phyloP scores from a whole-genome alignment of 1,140 invertebrate genomes.

The Octopus bimaculoides region DNA sequence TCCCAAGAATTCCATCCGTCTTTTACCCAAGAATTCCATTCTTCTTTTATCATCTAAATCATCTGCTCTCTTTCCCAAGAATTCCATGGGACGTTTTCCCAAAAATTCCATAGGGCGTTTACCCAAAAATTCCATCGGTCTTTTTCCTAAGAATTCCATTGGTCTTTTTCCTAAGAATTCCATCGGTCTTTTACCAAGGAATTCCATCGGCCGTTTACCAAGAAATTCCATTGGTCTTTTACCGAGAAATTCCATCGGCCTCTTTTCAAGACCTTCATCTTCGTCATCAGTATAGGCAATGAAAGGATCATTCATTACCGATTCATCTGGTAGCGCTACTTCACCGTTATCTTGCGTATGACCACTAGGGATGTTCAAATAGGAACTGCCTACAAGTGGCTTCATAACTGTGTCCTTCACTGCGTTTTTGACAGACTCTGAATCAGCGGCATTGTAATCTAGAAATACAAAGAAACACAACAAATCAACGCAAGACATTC shows the following conservation, averaged over 20 bases:
- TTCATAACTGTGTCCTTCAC: not conserved
- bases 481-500: not conserved
- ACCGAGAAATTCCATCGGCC: not conserved
- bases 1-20: conserved; percentile 11
- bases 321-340: not conserved
- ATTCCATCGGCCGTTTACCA: conserved; percentile 7
- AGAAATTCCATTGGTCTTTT: conserved; percentile 12
- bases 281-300: not conserved
- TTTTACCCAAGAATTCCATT: not conserved
- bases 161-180: conserved; percentile 12
- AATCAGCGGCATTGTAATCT: not conserved
- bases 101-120: conserved; percentile 12
- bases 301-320: not conserved
- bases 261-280: not conserved
- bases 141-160: conserved; percentile 12
- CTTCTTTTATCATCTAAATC: not conserved
- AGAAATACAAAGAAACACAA: not conserved
- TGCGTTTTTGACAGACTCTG: not conserved
- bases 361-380: not conserved
- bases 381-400: not conserved
- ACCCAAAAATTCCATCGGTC: conserved; percentile 10
- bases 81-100: conserved; percentile 10
- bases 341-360: not conserved
- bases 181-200: conserved; percentile 7
- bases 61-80: not conserved